Evolutionary conservation across 2,888 invertebrate genomes (phyloP).

Genomic region (Heliconius ethilla): DNA sequence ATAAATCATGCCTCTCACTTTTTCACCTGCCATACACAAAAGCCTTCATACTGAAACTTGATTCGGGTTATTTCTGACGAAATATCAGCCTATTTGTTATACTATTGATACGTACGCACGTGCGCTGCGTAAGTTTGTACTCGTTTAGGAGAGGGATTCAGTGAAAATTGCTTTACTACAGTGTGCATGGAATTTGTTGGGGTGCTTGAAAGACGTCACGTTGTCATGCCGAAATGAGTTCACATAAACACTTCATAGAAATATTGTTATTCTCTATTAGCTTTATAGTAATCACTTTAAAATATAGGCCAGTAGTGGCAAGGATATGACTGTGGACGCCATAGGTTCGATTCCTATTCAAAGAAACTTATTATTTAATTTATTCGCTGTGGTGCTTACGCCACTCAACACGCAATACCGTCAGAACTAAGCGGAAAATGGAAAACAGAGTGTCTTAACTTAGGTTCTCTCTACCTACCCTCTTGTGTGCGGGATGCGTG

Average conservation of each 20-base stretch:
- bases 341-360: too few relatives aligned
- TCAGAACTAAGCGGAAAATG: too few relatives aligned
- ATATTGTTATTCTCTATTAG: not conserved
- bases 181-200: constrained; percentile 77
- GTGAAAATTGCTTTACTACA: constrained; percentile 78
- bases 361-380: too few relatives aligned
- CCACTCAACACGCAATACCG: too few relatives aligned
- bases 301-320: not conserved
- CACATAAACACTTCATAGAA: not conserved
- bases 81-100: constrained; percentile 82
- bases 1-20: constrained; percentile 81
- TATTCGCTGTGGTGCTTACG: too few relatives aligned
- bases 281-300: not conserved
- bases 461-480: too few relatives aligned
- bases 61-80: constrained; percentile 82
- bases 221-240: constrained; percentile 46
- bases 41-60: constrained; percentile 80
- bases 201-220: constrained; percentile 33
- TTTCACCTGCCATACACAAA: constrained; percentile 83
- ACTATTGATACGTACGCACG: constrained; percentile 80
- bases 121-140: constrained; percentile 79
- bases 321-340: too few relatives aligned
- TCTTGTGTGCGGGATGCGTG: too few relatives aligned
- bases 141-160: constrained; percentile 79
- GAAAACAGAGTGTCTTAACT: too few relatives aligned